Percentiles rank a stretch among this genome's conserved stretches.
These are phyloP conservation scores for Guaruba guarouba DNA, from an alignment of 2,113 vertebrate genomes.

Conservation along the genomic window DNA sequence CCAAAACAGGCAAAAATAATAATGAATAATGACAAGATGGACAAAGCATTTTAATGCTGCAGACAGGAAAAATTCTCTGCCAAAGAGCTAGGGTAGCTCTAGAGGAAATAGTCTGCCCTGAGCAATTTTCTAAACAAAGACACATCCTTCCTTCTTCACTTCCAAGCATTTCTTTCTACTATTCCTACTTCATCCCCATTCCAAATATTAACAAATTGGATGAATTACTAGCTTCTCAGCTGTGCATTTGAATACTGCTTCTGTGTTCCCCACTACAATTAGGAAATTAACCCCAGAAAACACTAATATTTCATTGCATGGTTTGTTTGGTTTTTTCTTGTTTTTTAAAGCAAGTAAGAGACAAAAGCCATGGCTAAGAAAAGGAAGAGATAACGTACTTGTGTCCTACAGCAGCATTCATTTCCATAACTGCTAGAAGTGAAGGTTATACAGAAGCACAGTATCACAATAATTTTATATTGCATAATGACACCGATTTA, in stretches of 20 bases:
- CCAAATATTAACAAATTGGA: neutral
- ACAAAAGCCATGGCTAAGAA: neutral
- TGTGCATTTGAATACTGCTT: neutral
- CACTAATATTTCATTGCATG: neutral
- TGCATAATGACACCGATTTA: neutral
- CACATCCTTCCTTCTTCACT: neutral
- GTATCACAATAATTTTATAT: neutral
- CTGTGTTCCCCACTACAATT: neutral
- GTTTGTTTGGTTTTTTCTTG: neutral
- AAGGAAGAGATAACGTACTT: neutral
- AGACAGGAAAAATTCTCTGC: neutral
- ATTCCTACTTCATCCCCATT: neutral
- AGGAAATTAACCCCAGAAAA: neutral
- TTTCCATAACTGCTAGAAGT: neutral
- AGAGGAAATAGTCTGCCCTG: neutral
- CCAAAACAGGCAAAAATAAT: neutral
- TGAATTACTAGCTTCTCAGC: neutral
- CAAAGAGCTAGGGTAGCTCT: neutral
- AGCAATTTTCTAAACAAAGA: neutral
- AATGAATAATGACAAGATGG: constrained; percentile 19
- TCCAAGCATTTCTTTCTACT: neutral
- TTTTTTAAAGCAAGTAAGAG: neutral
- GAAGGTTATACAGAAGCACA: neutral
- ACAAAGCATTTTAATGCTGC: neutral
- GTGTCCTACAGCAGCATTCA: neutral